These are phyloP conservation scores for human (Homo sapiens) DNA, from an alignment of 2,113 vertebrate species.

Conservation along the genomic window GRCh38 chr7:122999001-122999500, in stretches of 20 bases:
- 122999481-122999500: neutral
- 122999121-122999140: neutral
- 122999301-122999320: neutral
- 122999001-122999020: neutral
- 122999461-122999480: neutral
- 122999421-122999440: neutral
- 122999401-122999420: neutral
- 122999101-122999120: neutral
- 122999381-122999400: neutral
- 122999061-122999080: neutral
- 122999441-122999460: neutral
- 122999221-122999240: neutral
- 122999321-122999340: neutral
- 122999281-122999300: neutral
- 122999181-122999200: neutral
- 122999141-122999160: neutral
- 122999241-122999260: neutral
- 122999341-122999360: neutral
- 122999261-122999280: neutral
- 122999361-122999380: neutral
- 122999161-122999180: neutral
- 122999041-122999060: neutral
- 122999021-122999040: neutral
- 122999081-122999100: neutral
- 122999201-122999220: neutral